Conservation (phyloP, 2,797 vertebrate species). For the Crax fasciolata region DNA sequence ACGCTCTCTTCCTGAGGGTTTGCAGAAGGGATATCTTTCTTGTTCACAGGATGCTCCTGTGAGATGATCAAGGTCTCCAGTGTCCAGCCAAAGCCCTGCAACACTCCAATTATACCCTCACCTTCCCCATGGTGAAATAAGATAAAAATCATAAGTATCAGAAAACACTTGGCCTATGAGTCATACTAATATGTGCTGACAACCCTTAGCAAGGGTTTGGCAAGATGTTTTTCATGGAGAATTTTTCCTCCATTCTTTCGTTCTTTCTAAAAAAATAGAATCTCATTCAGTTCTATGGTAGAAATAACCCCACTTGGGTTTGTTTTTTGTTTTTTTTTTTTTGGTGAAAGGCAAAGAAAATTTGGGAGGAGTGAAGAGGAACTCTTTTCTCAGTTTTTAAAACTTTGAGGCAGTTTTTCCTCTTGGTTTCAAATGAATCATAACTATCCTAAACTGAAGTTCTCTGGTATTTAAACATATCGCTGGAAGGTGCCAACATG, state of each 20-base stretch:
- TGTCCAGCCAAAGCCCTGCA: neutral
- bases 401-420: neutral
- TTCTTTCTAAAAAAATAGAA: neutral
- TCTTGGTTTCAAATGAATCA: neutral
- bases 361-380: neutral
- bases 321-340: neutral
- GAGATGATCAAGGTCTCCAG: neutral
- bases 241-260: neutral
- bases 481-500: neutral
- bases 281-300: accelerated
- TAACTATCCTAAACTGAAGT: neutral
- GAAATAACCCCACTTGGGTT: neutral
- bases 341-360: neutral
- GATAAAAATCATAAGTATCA: neutral
- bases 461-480: neutral
- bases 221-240: neutral
- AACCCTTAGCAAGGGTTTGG: neutral
- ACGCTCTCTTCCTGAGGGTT: neutral
- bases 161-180: neutral
- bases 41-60: neutral
- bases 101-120: neutral
- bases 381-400: neutral
- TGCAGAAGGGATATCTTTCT: neutral
- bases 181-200: neutral
- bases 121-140: neutral